These are phyloP conservation scores for Crematogaster levior DNA, from an alignment of 2,888 invertebrate genomes.

Conservation along the genomic window DNA sequence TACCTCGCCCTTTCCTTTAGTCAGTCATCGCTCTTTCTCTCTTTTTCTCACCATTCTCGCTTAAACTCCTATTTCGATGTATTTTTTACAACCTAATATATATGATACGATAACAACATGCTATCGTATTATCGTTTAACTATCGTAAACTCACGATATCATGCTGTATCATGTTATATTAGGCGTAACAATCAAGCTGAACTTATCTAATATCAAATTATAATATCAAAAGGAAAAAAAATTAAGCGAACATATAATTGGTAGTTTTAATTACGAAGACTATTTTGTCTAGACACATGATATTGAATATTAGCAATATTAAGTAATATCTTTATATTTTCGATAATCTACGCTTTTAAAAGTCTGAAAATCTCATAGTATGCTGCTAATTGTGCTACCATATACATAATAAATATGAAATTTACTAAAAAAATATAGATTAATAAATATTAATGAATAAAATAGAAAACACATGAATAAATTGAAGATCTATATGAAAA, in stretches of 20 bases:
- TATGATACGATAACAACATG: neutral
- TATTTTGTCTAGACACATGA: neutral
- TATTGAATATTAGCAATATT: neutral
- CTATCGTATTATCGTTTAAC: neutral
- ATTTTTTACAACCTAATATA: neutral
- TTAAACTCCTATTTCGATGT: conserved; percentile 21
- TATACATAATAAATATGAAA: neutral
- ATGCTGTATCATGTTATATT: neutral
- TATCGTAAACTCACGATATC: conserved; percentile 4
- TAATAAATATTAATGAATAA: conserved; percentile 1
- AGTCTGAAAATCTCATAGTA: neutral
- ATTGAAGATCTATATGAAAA: neutral
- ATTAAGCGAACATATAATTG: neutral
- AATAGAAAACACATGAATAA: neutral
- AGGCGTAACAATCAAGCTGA: neutral
- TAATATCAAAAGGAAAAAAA: neutral
- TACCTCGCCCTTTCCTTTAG: neutral
- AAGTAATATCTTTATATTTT: neutral
- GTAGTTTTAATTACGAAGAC: neutral
- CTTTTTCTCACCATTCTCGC: conserved; percentile 16
- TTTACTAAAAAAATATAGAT: neutral
- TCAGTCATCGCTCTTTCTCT: neutral
- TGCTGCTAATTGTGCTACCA: neutral
- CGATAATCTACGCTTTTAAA: neutral
- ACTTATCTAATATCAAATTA: conserved; percentile 24